Conservation (phyloP, 2,797 vertebrate species). For the Sternotherus odoratus region DNA sequence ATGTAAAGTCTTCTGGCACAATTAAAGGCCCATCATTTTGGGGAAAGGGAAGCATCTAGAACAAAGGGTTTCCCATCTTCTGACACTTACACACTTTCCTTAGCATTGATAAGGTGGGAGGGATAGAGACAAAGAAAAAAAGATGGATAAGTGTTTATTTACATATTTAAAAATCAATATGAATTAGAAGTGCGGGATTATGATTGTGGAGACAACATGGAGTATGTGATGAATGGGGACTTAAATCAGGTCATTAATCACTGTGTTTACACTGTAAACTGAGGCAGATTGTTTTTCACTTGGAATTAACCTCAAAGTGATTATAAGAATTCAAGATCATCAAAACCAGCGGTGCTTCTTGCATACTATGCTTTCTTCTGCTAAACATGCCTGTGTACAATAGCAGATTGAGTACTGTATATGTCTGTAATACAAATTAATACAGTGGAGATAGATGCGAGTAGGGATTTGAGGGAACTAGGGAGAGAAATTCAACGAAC, state of each 20-base stretch:
- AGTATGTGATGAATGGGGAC: not conserved
- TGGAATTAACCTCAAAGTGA: not conserved
- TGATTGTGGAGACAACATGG: not conserved
- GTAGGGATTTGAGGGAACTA: not conserved
- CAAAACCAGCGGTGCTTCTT: not conserved
- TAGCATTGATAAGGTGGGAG: not conserved
- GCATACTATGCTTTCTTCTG: not conserved
- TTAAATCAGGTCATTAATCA: not conserved
- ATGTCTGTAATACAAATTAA: not conserved
- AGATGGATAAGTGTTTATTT: not conserved
- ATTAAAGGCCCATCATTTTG: not conserved
- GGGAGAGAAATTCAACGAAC: not conserved
- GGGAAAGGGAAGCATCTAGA: not conserved
- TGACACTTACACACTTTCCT: not conserved
- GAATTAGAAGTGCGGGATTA: not conserved
- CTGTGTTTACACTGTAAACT: not conserved
- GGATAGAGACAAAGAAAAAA: not conserved
- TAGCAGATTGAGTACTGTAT: not conserved
- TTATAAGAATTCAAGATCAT: not conserved
- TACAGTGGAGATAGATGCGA: not conserved
- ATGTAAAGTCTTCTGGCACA: not conserved
- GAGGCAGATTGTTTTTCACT: not conserved
- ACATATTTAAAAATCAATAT: not conserved
- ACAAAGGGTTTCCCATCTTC: not conserved
- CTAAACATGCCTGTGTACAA: not conserved